Evolutionary conservation across 2,113 vertebrate genomes (phyloP).

Genomic region (Telmatochromis brichardi): DNA sequence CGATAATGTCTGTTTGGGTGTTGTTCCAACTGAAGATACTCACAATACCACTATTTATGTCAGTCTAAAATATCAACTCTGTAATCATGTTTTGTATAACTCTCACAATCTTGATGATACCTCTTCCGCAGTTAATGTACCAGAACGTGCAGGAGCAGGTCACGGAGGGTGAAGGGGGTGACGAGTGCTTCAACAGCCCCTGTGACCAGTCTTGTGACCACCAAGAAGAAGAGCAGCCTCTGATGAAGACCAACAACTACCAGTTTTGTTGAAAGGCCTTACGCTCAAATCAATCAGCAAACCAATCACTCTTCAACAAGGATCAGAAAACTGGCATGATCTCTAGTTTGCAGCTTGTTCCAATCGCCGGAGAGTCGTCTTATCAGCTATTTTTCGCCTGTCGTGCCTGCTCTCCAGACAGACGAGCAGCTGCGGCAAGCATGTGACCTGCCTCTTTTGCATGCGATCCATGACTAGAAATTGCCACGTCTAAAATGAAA

Average conservation of each 20-base stretch:
- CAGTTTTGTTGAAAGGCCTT: conserved; percentile 81
- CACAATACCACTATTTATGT: not conserved
- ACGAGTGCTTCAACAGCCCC: conserved; percentile 73
- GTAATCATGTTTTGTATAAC: not conserved
- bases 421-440: conserved; percentile 34
- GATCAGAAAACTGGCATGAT: not conserved
- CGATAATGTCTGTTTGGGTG: not conserved
- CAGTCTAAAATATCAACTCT: not conserved
- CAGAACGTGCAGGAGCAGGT: conserved; percentile 62
- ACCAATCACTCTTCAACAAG: not conserved
- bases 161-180: conserved; percentile 58
- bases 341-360: not conserved
- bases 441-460: conserved; percentile 47
- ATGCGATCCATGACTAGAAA: conserved; percentile 44
- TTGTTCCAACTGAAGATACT: not conserved
- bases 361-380: not conserved
- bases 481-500: conserved; percentile 30
- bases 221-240: conserved; percentile 73
- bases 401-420: conserved; percentile 9
- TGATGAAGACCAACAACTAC: conserved; percentile 92
- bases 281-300: not conserved
- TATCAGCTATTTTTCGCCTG: conserved; percentile 23
- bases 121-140: conserved; percentile 53
- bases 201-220: conserved; percentile 82
- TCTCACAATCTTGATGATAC: not conserved